Conservation (phyloP, 2,113 vertebrate genomes). For the Tyrannus savana region DNA sequence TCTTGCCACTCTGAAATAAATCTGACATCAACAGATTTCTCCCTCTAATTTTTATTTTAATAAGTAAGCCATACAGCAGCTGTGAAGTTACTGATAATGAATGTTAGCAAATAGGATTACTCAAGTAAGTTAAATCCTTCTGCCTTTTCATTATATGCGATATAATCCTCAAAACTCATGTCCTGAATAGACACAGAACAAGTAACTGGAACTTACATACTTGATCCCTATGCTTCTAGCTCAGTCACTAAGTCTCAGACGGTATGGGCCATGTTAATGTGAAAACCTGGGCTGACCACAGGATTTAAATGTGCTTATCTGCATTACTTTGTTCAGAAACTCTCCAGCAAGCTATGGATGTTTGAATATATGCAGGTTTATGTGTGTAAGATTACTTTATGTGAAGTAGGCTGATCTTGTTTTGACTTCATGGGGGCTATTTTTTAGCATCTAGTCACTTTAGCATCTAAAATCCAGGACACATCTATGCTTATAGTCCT, state of each 20-base stretch:
- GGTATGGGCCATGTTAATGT: not conserved
- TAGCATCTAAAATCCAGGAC: not conserved
- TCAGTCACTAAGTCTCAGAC: not conserved
- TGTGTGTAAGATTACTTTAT: not conserved
- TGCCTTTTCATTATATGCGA: not conserved
- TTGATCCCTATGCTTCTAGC: not conserved
- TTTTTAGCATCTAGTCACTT: not conserved
- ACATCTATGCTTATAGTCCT: not conserved
- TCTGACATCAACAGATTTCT: constrained; percentile 52
- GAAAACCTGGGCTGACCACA: not conserved
- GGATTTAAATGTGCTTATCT: not conserved
- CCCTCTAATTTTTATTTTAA: constrained; percentile 50
- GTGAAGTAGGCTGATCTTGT: not conserved
- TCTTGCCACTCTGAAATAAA: constrained; percentile 36
- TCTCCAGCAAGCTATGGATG: not conserved
- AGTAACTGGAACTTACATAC: not conserved
- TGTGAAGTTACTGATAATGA: constrained; percentile 63
- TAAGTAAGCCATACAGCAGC: constrained; percentile 34
- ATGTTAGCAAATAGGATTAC: constrained; percentile 56
- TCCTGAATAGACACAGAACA: constrained; percentile 1
- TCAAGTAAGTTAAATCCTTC: constrained; percentile 60
- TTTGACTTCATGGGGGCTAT: not conserved
- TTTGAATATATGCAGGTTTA: not conserved
- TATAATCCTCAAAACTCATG: not conserved
- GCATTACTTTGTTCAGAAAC: not conserved